These are phyloP conservation scores for Corydoras sp. DNA, from an alignment of 2,113 vertebrate species.

Conservation along the genomic window DNA sequence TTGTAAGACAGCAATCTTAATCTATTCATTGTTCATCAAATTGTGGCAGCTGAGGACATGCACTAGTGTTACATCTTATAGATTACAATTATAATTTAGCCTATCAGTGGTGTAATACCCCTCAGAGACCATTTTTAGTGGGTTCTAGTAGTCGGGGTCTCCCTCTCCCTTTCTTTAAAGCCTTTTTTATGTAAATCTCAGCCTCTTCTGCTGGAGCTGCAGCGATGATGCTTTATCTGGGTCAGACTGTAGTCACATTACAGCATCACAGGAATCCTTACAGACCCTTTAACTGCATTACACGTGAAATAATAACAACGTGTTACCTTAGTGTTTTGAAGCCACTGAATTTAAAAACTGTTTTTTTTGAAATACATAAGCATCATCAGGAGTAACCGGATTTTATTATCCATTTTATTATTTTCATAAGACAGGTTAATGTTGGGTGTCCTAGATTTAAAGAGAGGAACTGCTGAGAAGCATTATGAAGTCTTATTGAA, in stretches of 20 bases:
- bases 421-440: neutral
- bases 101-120: neutral
- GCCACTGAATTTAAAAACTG: neutral
- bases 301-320: conserved; percentile 17
- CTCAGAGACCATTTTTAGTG: conserved; percentile 8
- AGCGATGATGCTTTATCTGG: conserved; percentile 35
- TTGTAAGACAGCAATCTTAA: conserved; percentile 4
- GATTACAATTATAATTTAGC: neutral
- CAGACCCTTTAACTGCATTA: conserved; percentile 22
- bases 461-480: neutral
- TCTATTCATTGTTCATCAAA: no score
- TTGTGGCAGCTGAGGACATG: neutral
- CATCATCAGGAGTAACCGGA: neutral
- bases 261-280: conserved; percentile 18
- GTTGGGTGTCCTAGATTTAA: neutral
- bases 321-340: neutral
- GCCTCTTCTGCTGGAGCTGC: conserved; percentile 16
- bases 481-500: neutral
- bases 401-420: neutral
- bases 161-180: conserved; percentile 5
- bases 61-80: neutral
- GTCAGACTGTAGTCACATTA: conserved; percentile 33
- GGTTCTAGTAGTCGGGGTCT: conserved; percentile 27
- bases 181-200: neutral
- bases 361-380: no score